These are phyloP conservation scores for Fukomys damarensis DNA, from an alignment of 2,113 vertebrate species.

Conservation along the genomic window DNA sequence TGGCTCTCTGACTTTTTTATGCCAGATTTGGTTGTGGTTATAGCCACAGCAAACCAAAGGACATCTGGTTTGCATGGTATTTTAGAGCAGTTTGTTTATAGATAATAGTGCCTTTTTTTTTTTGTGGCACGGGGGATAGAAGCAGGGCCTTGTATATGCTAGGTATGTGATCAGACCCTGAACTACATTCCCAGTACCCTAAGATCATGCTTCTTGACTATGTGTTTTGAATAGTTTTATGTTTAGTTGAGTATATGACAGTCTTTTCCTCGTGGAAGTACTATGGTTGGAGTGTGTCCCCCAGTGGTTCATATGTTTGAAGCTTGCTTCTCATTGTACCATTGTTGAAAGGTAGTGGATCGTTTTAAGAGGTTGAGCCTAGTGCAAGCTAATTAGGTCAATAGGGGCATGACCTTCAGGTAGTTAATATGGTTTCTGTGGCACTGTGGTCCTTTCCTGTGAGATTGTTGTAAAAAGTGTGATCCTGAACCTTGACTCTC, in stretches of 20 bases:
- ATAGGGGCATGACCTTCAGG: no score
- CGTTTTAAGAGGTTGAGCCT: not conserved
- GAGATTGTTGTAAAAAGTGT: not conserved
- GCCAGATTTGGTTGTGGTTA: not conserved
- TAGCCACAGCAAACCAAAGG: not conserved
- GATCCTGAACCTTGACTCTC: not conserved
- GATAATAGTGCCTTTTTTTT: not conserved
- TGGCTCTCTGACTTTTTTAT: not conserved
- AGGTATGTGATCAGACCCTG: not conserved
- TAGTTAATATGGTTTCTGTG: not conserved
- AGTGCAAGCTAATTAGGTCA: not conserved
- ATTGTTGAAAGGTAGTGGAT: not conserved
- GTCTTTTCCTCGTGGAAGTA: not conserved
- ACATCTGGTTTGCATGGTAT: not conserved
- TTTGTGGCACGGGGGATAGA: not conserved
- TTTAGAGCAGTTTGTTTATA: conserved; percentile 30
- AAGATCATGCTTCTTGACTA: not conserved
- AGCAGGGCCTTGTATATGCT: not conserved
- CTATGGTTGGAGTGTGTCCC: not conserved
- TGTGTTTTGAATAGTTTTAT: conserved; percentile 12
- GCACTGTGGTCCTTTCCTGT: not conserved
- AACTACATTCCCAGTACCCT: not conserved
- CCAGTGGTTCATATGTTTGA: not conserved
- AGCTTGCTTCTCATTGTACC: not conserved
- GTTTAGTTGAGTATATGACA: conserved; percentile 1